These are phyloP conservation scores for Drepanosiphum platanoidis DNA, from an alignment of 2,888 invertebrate species.

Conservation along the genomic window DNA sequence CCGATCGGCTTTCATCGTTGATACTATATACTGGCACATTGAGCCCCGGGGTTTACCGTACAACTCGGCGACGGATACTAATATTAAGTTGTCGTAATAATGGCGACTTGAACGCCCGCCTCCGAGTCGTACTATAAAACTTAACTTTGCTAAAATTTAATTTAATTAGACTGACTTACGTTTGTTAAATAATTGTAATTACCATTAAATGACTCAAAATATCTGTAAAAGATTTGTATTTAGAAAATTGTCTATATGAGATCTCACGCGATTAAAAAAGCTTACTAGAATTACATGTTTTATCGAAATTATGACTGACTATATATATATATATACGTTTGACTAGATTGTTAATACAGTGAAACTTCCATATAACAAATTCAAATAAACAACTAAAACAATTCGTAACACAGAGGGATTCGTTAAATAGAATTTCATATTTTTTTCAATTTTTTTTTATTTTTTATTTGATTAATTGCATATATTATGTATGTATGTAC, in stretches of 20 bases:
- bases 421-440: no score
- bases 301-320: neutral
- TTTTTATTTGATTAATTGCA: neutral
- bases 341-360: neutral
- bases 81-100: neutral
- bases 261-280: neutral
- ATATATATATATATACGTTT: neutral
- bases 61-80: neutral
- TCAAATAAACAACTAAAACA: no score
- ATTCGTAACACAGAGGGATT: no score
- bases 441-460: no score
- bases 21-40: conserved; percentile 29
- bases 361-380: no score
- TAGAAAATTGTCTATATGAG: no score
- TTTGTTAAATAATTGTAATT: no score
- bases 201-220: no score
- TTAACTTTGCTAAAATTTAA: neutral
- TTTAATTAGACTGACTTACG: no score
- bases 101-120: conserved; percentile 53
- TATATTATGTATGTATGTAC: neutral
- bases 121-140: neutral
- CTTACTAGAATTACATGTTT: neutral
- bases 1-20: neutral
- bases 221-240: no score
- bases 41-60: neutral